phyloP scores from a whole-genome alignment of 2,888 invertebrate species.

The Chironomus riparius region DNA sequence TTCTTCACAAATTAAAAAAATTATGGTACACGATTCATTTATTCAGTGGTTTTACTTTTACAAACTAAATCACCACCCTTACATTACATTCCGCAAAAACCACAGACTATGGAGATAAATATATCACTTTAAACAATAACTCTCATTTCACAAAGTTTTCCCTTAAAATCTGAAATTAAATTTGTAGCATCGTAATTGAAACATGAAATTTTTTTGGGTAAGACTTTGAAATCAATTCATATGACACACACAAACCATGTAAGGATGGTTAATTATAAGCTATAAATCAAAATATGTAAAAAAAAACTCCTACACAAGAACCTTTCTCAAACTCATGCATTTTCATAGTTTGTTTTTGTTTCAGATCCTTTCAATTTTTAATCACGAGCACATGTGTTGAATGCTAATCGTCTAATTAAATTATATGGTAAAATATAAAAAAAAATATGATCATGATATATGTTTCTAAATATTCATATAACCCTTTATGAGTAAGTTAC shows the following conservation, averaged over 20 bases:
- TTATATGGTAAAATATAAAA: no score
- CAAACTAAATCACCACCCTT: neutral
- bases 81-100: neutral
- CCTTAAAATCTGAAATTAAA: neutral
- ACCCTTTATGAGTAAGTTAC: no score
- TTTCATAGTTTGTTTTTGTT: neutral
- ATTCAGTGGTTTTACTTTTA: constrained; percentile 5
- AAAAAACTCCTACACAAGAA: neutral
- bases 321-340: neutral
- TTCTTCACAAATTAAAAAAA: neutral
- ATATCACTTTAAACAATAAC: neutral
- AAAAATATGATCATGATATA: no score
- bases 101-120: constrained; percentile 6
- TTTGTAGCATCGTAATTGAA: neutral
- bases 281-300: constrained; percentile 23
- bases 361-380: neutral
- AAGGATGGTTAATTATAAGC: constrained; percentile 9
- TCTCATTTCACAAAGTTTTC: neutral
- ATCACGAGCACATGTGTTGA: constrained; percentile 16
- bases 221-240: constrained; percentile 16
- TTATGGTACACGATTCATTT: neutral
- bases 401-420: constrained; percentile 25
- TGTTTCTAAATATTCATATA: no score
- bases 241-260: constrained; percentile 21
- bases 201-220: neutral